Evolutionary conservation across 2,888 invertebrate genomes (phyloP), one percentile per base, ranked within the genome.

Genomic region (Lymantria monacha): DNA sequence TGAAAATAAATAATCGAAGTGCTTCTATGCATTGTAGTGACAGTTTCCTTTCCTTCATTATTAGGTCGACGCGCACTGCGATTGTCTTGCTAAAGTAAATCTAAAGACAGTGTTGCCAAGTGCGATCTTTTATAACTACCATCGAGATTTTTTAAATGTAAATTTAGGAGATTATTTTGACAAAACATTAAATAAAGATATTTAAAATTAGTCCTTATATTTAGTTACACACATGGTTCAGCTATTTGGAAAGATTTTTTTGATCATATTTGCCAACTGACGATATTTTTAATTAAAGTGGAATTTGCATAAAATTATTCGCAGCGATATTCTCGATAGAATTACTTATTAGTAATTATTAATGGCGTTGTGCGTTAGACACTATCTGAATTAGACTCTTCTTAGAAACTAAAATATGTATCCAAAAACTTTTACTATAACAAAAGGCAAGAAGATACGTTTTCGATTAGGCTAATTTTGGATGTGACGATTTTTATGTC

Each of bases 341-440:
- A 22, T 5, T 22, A 42, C 42, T 45, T 38, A 42, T 48, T 8
- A 44, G 15, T 30, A n/a, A 31, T 12, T n/a, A 33, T 57, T 45
- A 51, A 46, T 59, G 53, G 57, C 41, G 40, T 47, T 36, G 46
- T 46, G 53, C 44, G 12, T 44, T 44, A 47, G 55, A 57, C 43
- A 51, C 37, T 55, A 63, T 33, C 59, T 66, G 53, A 41, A 50
- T 69, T 67, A 69, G 57, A 73, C 64, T 80, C 83, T 85, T 85
- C 79, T 74, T 84, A 87, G 86, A 57, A 73, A 78, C 74, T 83
- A 76, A 73, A 74, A 74, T 72, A 77, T 83, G 74, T 85, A 87
- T 80, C 81, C 79, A 72, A 77, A 75, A 77, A 74, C 81, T 83
- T 83, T 85, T 81, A 85, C 82, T 83, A 81, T 79, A 72, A 78